Evolutionary conservation across 1,140 invertebrate genomes (phyloP).

Genomic region (Hylaeus volcanicus): DNA sequence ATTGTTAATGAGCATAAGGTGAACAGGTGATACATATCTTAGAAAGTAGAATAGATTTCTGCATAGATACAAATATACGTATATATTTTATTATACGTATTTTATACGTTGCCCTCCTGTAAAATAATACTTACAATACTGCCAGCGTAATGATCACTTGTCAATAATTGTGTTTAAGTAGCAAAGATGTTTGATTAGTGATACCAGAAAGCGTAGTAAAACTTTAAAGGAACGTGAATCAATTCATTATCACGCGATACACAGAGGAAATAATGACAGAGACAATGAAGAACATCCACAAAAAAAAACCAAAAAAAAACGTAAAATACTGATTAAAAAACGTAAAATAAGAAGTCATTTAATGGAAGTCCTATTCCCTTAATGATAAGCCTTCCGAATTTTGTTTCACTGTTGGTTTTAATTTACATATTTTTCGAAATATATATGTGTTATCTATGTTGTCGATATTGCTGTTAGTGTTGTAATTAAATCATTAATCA

Average conservation of each 20-base stretch:
- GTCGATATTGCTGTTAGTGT: background rate
- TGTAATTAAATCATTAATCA: background rate
- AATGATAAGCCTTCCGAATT: conserved; percentile 8
- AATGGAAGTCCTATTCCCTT: conserved; percentile 6
- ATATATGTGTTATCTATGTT: conserved; percentile 3
- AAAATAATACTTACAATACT: conserved; percentile 45
- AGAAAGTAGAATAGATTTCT: conserved; percentile 65
- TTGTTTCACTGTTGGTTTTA: conserved; percentile 5
- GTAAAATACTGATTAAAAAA: background rate
- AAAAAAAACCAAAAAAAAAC: background rate
- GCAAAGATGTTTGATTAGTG: conserved; percentile 5
- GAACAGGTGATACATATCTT: conserved; percentile 73
- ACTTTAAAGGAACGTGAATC: conserved; percentile 11
- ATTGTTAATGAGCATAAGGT: conserved; percentile 75
- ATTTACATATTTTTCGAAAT: conserved; percentile 15
- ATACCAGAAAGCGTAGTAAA: background rate
- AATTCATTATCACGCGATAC: background rate
- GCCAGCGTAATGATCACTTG: conserved; percentile 22
- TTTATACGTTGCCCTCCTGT: conserved; percentile 30
- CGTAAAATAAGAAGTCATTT: conserved; percentile 14
- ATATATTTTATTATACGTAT: conserved; percentile 36
- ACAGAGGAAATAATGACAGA: background rate
- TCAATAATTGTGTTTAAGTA: conserved; percentile 2
- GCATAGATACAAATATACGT: conserved; percentile 15
- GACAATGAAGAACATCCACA: conserved; percentile 3